Conservation (phyloP, 1,140 invertebrate genomes). For the Temnothorax curvispinosus region DNA sequence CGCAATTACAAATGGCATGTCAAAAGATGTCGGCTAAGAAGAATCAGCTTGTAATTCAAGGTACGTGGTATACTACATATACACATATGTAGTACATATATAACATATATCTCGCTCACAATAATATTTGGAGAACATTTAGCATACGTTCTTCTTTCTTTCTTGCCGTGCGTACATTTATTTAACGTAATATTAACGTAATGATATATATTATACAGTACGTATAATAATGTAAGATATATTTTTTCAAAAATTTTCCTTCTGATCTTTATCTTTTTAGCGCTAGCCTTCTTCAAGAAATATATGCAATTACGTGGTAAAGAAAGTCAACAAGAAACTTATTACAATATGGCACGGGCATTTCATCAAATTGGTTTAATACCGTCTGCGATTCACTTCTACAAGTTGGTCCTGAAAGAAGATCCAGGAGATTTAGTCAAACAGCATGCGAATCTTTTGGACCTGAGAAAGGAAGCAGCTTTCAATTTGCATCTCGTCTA, state of each 20-base stretch:
- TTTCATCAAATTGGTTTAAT: slow-evolving; percentile 96
- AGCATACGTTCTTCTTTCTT: no score
- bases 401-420: slow-evolving; percentile 92
- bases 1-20: slow-evolving; percentile 93
- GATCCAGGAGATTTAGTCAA: slow-evolving; percentile 85
- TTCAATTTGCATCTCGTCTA: slow-evolving; percentile 96
- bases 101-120: neutral
- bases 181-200: no score
- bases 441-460: slow-evolving; percentile 87
- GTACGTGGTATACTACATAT: slow-evolving; percentile 67
- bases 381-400: slow-evolving; percentile 93
- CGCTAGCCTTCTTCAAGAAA: slow-evolving; percentile 91
- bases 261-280: slow-evolving; percentile 60
- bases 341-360: slow-evolving; percentile 96
- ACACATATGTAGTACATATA: no score
- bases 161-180: no score
- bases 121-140: no score
- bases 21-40: slow-evolving; percentile 94
- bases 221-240: no score
- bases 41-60: slow-evolving; percentile 92
- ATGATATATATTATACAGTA: no score
- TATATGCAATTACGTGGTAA: slow-evolving; percentile 92
- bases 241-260: no score
- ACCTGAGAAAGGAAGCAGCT: slow-evolving; percentile 92
- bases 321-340: slow-evolving; percentile 92